phyloP scores from a whole-genome alignment of 53 echinoderm and acorn worm species.

The Arbacia lixula region DNA sequence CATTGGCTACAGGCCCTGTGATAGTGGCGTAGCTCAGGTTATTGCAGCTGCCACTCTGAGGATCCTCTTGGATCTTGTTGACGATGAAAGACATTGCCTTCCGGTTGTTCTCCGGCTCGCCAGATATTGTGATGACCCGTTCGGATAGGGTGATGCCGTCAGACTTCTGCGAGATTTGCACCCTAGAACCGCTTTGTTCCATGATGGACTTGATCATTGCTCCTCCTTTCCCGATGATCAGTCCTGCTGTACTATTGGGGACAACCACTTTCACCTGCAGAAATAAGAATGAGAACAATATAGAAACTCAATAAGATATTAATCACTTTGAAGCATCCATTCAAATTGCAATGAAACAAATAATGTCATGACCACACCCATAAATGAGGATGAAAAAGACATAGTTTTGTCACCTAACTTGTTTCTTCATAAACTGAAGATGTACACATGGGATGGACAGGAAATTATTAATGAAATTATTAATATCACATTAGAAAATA shows the following conservation, averaged over 20 bases:
- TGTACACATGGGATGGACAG: no score
- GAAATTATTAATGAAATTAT: no score
- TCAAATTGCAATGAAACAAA: not conserved
- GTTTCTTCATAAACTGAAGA: no score
- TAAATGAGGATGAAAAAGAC: not conserved
- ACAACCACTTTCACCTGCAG: slow-evolving; percentile 93
- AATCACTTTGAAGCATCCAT: no score
- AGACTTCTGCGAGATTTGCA: slow-evolving; percentile 99
- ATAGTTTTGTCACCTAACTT: no score
- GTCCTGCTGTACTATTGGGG: slow-evolving; percentile 99
- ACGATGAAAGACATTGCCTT: slow-evolving; percentile 96
- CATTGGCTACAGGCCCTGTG: slow-evolving; percentile 95
- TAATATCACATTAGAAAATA: no score
- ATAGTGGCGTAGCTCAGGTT: slow-evolving; percentile 98
- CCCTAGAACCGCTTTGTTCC: slow-evolving; percentile 93
- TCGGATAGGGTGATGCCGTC: slow-evolving; percentile 97
- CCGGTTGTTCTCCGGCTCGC: slow-evolving; percentile 82
- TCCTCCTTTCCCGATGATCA: slow-evolving; percentile 98
- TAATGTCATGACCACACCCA: not conserved
- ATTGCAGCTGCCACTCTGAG: slow-evolving; percentile 98
- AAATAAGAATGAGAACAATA: not conserved
- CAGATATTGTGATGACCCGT: slow-evolving; percentile 91
- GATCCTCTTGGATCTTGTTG: slow-evolving; percentile 97
- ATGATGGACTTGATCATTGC: slow-evolving; percentile 97
- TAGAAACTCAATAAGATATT: not conserved